Base-by-base conservation (phyloP, 2,888 invertebrate species). In the Coelinius sp. region DNA sequence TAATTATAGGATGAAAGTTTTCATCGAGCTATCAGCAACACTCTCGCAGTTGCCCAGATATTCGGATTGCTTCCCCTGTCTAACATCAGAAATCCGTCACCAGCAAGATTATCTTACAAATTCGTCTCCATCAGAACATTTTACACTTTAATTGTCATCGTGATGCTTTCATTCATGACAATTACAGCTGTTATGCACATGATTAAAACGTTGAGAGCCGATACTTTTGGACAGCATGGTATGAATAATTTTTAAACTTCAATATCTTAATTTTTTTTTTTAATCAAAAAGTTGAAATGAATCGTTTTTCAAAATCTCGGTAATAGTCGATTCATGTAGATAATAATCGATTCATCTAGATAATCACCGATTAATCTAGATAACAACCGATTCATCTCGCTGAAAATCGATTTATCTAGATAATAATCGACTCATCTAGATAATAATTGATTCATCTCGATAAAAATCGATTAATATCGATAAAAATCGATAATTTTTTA, bases 41-140 rank as follows among this genome's bases (percentile, higher is more conserved):
- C 83, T 68, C 76, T 88, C 56, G 67, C 72, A 1, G n/a, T 83
- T 7, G 86, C 87, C 2, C 87, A 87, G 77, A 76, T 82, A 68
- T 88, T 88, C 49, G 88, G 88, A 3, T 6, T 88, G 0, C 76
- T 88, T 20, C 87, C 88, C 0, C 71, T 88, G 2, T 62, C 70
- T 1, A 83, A 84, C 1, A 73, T 88, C 12, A 75, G 81, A 5
- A 70, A 79, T 0, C 24, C 76, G 1, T 79, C 80, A 0, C 79
- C 83, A 0, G 70, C 69, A 38, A 79, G 81, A 22, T 78, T 88
- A 2, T 65, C 66, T 0, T 87, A 84, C 67, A 72, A 56, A 8
- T 79, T 52, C 71, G 63, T 76, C 2, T 82, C 85, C 0, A 73
- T 79, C 14, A 77, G 81, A 24, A 77, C 79, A 7, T n/a, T 79